Base-by-base conservation (phyloP, 1,140 invertebrate species). In the Apis mellifera region DNA sequence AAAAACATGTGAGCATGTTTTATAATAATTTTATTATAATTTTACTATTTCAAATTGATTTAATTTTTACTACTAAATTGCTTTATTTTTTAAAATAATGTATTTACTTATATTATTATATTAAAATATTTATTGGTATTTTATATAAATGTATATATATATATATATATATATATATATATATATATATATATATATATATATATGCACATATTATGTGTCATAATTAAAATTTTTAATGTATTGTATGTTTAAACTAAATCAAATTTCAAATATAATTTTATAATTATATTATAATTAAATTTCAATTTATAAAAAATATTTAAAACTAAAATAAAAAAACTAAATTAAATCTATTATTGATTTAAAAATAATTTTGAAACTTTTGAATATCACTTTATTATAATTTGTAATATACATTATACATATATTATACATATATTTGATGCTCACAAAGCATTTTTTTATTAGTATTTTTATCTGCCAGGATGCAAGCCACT, bases 401-500 rank as follows among this genome's bases (percentile, higher is more conserved):
- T 68, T 73, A 68, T 79, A 48, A 32, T 64, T 54, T 72, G 5
- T 60, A 62, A 82, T 32, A 60, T 23, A 48, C 50, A 55, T 74
- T 52, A 64, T 21, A 55, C 15, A 23, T 59, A 48, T 55, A 55
- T 74, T 52, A 64, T 21, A 55, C 15, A 23, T 59, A 52, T 26
- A 69, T 82, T 42, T 57, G 26, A 54, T 62, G 17, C 66, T 69
- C 32, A 54, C 48, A 60, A 69, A 70, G 69, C 21, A 60, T 26
- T 65, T 65, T 71, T 60, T 17, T 60, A 50, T 69, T 69, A 77
- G 78, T 11, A 84, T 64, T 89, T 87, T 73, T 80, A 87, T 87
- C 89, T 90, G 89, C 88, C 89, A 84, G 79, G 82, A 89, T 87
- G 89, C 88, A 87, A 89, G 84, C 89, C 89, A 90, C 86, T 68